Evolutionary conservation across 2,797 vertebrate genomes (phyloP).

Genomic region (Rallus crepitans): DNA sequence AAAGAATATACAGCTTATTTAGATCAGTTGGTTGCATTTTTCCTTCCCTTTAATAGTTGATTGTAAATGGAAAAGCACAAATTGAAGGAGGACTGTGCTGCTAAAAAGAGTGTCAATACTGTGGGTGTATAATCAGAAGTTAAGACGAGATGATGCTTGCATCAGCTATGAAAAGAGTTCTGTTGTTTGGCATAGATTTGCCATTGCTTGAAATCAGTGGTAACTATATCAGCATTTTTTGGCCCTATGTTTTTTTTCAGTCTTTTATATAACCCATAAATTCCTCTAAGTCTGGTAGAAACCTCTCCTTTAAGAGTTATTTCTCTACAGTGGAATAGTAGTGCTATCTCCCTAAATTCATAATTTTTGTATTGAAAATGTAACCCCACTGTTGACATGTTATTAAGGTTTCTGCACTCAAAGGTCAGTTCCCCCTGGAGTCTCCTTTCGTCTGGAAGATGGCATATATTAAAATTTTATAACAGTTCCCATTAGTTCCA

Average conservation of each 20-base stretch:
- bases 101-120: not conserved
- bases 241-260: not conserved
- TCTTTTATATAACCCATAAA: not conserved
- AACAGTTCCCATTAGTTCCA: not conserved
- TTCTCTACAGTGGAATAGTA: not conserved
- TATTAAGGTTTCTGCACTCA: not conserved
- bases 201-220: not conserved
- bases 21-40: not conserved
- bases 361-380: conserved; percentile 20
- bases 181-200: conserved; percentile 4
- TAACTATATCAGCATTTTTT: not conserved
- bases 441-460: conserved; percentile 47
- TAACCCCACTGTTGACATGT: conserved; percentile 5
- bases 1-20: not conserved
- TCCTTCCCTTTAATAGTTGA: not conserved
- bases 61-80: conserved; percentile 16
- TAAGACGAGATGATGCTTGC: not conserved
- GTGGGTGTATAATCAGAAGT: conserved; percentile 28
- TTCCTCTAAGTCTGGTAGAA: not conserved
- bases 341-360: conserved; percentile 8
- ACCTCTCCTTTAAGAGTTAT: not conserved
- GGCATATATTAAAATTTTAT: conserved; percentile 65
- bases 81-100: not conserved
- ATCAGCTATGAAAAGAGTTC: not conserved
- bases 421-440: conserved; percentile 37